A percentile compares a stretch with the other conserved stretches of the same genome.
Evolutionary conservation across 30 jellyfish, hydroid and myxozoan genomes (phyloP).

Genomic region (Sanderia malayensis): DNA sequence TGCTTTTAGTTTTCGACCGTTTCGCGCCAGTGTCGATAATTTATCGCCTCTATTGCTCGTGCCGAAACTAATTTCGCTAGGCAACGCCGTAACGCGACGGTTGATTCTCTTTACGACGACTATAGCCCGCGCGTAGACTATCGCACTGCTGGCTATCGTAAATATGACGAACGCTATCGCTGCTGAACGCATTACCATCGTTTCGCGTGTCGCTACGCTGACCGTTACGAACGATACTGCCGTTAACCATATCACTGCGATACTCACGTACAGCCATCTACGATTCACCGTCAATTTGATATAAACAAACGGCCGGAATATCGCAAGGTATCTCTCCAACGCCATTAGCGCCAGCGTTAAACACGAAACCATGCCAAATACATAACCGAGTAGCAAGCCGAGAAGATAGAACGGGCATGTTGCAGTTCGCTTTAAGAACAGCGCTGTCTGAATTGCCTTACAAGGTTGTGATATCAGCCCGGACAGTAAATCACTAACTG

Average conservation of each 20-base stretch:
- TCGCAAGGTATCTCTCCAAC: constrained; percentile 4
- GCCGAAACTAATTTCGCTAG: neutral
- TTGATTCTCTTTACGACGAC: neutral
- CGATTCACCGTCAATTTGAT: neutral
- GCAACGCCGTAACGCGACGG: neutral
- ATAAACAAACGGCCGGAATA: neutral
- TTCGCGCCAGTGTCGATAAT: neutral
- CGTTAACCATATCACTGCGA: neutral
- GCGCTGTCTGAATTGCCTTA: neutral
- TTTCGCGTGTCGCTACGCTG: neutral
- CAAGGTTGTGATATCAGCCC: constrained; percentile 6
- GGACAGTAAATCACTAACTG: neutral
- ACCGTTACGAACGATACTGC: neutral
- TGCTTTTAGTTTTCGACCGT: neutral
- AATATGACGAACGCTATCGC: neutral
- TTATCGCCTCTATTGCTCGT: neutral
- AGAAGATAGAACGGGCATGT: neutral
- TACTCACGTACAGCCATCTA: neutral
- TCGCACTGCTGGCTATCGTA: neutral
- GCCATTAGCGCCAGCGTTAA: constrained; percentile 5
- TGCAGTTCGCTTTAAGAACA: neutral
- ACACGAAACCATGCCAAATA: constrained; percentile 9
- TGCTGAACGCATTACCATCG: neutral
- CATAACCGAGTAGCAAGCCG: neutral
- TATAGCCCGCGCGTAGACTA: neutral